A percentile compares a stretch with the other conserved stretches of the same genome.
Conservation (phyloP, 1,140 invertebrate species). For the Linepithema humile region DNA sequence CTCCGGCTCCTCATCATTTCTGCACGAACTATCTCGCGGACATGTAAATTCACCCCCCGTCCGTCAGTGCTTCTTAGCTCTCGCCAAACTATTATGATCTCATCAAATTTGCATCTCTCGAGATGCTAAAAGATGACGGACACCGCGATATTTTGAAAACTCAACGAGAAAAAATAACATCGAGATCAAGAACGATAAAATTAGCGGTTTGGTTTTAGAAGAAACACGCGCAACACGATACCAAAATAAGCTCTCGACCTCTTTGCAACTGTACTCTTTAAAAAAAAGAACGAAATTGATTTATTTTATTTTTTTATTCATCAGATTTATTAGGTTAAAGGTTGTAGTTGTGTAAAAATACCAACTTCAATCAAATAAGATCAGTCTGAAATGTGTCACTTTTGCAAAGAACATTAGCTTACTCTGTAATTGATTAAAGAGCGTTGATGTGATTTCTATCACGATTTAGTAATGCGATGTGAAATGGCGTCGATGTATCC, state of each 20-base stretch:
- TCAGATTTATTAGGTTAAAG: too few relatives aligned
- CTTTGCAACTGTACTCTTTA: too few relatives aligned
- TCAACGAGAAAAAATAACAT: neutral
- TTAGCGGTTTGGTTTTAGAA: neutral
- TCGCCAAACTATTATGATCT: conserved; percentile 11
- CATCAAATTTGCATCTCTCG: conserved; percentile 15
- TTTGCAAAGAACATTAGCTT: neutral
- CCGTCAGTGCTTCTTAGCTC: neutral
- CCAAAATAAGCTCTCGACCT: neutral
- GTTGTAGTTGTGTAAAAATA: too few relatives aligned
- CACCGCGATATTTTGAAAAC: neutral
- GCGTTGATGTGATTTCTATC: neutral
- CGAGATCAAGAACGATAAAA: neutral
- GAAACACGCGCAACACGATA: too few relatives aligned
- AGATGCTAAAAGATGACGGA: neutral
- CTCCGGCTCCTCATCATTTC: conserved; percentile 11
- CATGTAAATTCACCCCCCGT: neutral
- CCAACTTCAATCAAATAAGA: too few relatives aligned
- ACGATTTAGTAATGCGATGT: neutral
- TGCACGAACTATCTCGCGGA: conserved; percentile 20
- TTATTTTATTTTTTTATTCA: too few relatives aligned
- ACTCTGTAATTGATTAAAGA: neutral
- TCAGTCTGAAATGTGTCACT: too few relatives aligned
- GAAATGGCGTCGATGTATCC: neutral
- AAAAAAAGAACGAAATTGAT: too few relatives aligned